A percentile compares a stretch with the other conserved stretches of the same genome.
These are phyloP conservation scores for Vombatus ursinus DNA, from an alignment of 2,113 vertebrate genomes.

Conservation along the genomic window DNA sequence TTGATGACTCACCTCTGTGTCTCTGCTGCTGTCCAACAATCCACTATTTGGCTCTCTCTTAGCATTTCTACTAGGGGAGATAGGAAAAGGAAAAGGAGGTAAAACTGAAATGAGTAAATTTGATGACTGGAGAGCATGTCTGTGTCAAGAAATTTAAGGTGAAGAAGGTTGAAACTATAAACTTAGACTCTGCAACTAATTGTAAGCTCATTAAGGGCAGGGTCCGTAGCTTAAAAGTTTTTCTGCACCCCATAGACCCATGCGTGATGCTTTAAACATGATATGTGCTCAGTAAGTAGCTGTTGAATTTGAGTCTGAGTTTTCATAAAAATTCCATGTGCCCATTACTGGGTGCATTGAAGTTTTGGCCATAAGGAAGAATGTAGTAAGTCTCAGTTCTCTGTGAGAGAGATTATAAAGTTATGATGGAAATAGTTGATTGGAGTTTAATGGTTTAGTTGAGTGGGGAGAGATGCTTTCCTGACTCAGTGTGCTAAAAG, in stretches of 20 bases:
- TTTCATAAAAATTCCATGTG: neutral
- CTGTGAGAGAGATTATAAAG: neutral
- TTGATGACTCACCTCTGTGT: slow-evolving; percentile 1
- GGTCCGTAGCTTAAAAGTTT: slow-evolving; percentile 13
- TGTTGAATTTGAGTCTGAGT: slow-evolving; percentile 31
- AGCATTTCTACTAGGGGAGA: neutral
- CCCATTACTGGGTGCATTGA: neutral
- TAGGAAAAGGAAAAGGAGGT: slow-evolving; percentile 8
- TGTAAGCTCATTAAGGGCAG: neutral
- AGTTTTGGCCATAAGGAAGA: neutral
- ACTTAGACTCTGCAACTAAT: slow-evolving; percentile 14
- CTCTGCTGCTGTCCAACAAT: slow-evolving; percentile 21
- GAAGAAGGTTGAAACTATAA: slow-evolving; percentile 6
- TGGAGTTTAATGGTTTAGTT: slow-evolving; percentile 39
- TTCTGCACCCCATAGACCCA: neutral
- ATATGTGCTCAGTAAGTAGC: neutral
- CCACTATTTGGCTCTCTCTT: neutral
- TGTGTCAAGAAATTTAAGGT: neutral
- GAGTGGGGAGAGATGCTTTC: neutral
- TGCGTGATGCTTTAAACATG: neutral
- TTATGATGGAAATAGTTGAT: neutral
- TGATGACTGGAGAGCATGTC: slow-evolving; percentile 8
- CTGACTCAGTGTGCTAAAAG: neutral
- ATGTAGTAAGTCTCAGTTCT: neutral
- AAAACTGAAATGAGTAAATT: slow-evolving; percentile 18